These are phyloP conservation scores for Erynnis tages DNA, from an alignment of 2,888 invertebrate species.

Conservation along the genomic window DNA sequence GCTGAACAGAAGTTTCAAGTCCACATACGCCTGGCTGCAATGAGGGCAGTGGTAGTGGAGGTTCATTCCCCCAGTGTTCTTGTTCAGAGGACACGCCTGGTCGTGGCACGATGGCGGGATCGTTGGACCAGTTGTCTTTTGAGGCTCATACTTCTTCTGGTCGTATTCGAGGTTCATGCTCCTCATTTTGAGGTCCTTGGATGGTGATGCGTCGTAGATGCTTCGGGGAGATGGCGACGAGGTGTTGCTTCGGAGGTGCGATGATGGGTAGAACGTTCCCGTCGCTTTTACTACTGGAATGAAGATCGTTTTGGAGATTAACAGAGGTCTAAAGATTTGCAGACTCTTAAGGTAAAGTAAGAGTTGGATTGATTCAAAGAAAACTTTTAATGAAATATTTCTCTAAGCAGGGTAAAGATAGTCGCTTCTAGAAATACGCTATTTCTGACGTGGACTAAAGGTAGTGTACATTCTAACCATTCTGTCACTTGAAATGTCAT, in stretches of 20 bases:
- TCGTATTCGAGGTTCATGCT: constrained; percentile 72
- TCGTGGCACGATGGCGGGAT: constrained; percentile 83
- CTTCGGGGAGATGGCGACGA: constrained; percentile 78
- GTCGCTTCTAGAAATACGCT: too few species aligned
- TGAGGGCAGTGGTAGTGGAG: constrained; percentile 74
- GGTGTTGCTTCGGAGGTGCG: constrained; percentile 80
- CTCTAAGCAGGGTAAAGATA: too few species aligned
- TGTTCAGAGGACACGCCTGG: constrained; percentile 74
- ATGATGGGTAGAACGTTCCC: constrained; percentile 95
- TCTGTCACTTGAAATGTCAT: too few species aligned
- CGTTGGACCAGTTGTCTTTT: constrained; percentile 64
- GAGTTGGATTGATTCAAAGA: too few species aligned
- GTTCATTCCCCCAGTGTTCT: constrained; percentile 72
- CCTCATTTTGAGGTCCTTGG: constrained; percentile 71
- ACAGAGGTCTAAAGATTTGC: too few species aligned
- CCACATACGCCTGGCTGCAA: constrained; percentile 73
- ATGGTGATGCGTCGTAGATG: constrained; percentile 77
- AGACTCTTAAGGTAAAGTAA: too few species aligned
- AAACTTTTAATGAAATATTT: too few species aligned
- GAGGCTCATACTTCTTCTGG: constrained; percentile 61
- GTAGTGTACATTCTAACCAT: too few species aligned
- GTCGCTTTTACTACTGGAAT: constrained; percentile 95
- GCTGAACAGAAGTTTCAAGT: constrained; percentile 69
- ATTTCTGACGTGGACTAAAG: too few species aligned
- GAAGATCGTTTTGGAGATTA: constrained; percentile 38